Evolutionary conservation across 1,140 invertebrate species (phyloP).

Genomic region (Apis laboriosa): DNA sequence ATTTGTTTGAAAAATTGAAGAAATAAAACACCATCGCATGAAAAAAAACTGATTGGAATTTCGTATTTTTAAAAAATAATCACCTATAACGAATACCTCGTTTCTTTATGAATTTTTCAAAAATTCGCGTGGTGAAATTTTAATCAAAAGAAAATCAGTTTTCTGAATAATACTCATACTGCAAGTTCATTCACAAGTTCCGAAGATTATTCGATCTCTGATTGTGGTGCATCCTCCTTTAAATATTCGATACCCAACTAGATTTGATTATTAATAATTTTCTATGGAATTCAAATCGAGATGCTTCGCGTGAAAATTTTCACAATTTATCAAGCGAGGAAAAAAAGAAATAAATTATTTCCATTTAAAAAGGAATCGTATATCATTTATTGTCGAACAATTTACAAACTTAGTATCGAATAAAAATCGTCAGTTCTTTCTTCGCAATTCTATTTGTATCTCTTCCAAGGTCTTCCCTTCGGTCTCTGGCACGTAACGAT

Average conservation of each 20-base stretch:
- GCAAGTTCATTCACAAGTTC: neutral
- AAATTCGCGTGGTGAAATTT: neutral
- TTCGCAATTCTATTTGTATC: slow-evolving; percentile 78
- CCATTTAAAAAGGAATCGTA: neutral
- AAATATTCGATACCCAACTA: neutral
- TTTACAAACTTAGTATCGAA: slow-evolving; percentile 9
- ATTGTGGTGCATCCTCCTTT: slow-evolving; percentile 1
- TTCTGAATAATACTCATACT: neutral
- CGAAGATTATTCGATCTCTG: neutral
- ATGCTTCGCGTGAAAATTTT: neutral
- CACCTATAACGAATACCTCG: neutral
- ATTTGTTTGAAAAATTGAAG: no score
- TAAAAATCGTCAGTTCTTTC: slow-evolving; percentile 41
- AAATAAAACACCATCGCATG: no score
- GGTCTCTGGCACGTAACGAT: slow-evolving; percentile 84
- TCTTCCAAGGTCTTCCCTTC: slow-evolving; percentile 85
- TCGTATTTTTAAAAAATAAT: no score
- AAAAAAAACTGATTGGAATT: no score
- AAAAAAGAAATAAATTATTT: neutral
- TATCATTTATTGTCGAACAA: slow-evolving; percentile 11
- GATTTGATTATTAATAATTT: slow-evolving; percentile 1
- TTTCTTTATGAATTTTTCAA: neutral
- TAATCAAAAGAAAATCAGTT: neutral
- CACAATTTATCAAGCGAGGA: neutral
- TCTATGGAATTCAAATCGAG: neutral